phyloP scores from a whole-genome alignment of 1,140 invertebrate species.

The Hylaeus anthracinus region DNA sequence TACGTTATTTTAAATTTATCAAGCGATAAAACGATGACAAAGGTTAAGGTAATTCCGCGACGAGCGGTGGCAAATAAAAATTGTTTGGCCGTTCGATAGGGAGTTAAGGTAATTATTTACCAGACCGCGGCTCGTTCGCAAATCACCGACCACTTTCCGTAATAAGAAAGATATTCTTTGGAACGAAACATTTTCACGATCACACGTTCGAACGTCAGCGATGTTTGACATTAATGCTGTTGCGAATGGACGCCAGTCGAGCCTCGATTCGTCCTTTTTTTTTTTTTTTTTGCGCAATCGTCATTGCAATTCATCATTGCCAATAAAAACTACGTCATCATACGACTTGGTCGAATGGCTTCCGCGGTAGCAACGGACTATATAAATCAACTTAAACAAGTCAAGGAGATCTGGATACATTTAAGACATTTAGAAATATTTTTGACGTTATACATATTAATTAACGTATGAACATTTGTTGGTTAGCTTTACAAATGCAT shows the following conservation, averaged over 20 bases:
- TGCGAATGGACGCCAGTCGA: not conserved
- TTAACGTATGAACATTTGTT: no score
- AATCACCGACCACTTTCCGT: slow-evolving; percentile 21
- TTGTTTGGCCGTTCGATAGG: not conserved
- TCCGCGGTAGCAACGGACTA: no score
- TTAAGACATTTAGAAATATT: no score
- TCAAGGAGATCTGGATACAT: no score
- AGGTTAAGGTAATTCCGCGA: no score
- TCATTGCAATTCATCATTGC: not conserved
- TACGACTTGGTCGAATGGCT: no score
- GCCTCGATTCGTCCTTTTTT: not conserved
- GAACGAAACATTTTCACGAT: not conserved
- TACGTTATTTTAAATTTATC: no score
- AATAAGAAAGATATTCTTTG: not conserved
- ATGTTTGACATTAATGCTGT: not conserved
- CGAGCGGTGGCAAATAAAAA: not conserved
- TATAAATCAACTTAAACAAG: no score
- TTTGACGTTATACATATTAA: no score
- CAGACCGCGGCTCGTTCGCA: not conserved
- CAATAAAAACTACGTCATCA: no score
- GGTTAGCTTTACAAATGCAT: no score
- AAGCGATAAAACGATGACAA: no score
- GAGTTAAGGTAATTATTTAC: slow-evolving; percentile 37
- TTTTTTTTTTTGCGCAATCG: not conserved
- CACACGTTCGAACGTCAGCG: not conserved